Evolutionary conservation across 2,888 invertebrate genomes (phyloP), one percentile per base, ranked within the genome.

Genomic region (Eupithecia inturbata): DNA sequence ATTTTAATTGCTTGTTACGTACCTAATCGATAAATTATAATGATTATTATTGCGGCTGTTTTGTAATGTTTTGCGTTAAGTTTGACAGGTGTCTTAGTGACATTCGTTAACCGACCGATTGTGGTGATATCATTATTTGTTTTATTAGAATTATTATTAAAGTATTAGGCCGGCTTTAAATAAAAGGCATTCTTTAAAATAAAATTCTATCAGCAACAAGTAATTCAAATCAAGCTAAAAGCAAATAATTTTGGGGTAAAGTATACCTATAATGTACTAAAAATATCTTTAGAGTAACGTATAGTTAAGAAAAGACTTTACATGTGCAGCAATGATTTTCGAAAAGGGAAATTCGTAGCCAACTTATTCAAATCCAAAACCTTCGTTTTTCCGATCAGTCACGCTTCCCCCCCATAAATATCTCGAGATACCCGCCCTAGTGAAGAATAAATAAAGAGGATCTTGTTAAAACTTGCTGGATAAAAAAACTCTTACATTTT

Each of bases 381-480:
- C 73, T 76, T 72, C 76, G 73, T 77, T 77, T 89, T 89, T 88
- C 87, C 88, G 91, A 94, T 94, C 91, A 90, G 91, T 94, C 93
- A 93, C 91, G 92, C 87, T 89, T 88, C 87, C 88, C 88, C 36
- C 81, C 87, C 85, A 91, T 94, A 94, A 93, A 93, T 93, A 91
- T 85, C 82, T 69, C 78, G 82, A 86, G 85, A 87, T 89, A 89
- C 89, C 91, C 91, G 86, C 92, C 90, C 91, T 88, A 87, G 86
- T 87, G 86, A 85, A 87, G 88, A 87, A 94, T 94, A 94, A 94
- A 93, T 94, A 93, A 93, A 84, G 87, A 85, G 90, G 90, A 93
- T 94, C 93, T 94, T 93, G 93, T 94, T 94, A 94, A 93, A 93
- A 92, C 90, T 93, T 90, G 90, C 87, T 87, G 88, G 89, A 85